A percentile compares a stretch with the other conserved stretches of the same genome.
Evolutionary conservation across 2,797 vertebrate genomes (phyloP).

Genomic region (Gallirallus australis): DNA sequence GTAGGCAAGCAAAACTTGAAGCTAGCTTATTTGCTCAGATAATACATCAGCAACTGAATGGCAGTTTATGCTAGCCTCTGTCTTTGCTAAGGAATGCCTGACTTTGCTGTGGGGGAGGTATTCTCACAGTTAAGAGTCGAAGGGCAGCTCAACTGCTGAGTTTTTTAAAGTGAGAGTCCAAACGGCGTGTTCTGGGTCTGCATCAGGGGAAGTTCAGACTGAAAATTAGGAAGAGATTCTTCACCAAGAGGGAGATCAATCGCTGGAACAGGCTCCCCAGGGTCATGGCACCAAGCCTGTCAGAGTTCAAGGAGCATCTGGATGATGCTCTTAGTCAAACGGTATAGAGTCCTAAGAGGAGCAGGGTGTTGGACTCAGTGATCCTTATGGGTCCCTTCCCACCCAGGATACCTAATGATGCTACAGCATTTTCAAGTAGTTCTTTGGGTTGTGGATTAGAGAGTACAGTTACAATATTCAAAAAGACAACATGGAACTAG

Average conservation of each 20-base stretch:
- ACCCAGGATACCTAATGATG: background rate
- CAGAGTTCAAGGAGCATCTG: background rate
- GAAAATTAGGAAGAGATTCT: background rate
- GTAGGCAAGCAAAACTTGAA: background rate
- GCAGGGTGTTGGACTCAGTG: background rate
- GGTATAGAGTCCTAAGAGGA: background rate
- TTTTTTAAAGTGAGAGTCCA: background rate
- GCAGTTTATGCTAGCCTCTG: background rate
- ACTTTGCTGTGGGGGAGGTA: background rate
- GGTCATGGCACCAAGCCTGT: background rate
- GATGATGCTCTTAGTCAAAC: background rate
- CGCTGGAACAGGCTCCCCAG: background rate
- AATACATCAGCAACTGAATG: background rate
- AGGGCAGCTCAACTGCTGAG: background rate
- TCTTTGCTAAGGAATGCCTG: background rate
- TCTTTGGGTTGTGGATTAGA: background rate
- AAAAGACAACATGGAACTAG: background rate
- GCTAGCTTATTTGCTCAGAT: background rate
- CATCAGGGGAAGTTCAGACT: background rate
- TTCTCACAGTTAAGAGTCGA: background rate
- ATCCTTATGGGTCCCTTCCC: background rate
- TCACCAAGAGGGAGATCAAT: background rate
- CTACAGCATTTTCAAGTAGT: background rate
- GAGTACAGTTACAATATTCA: background rate
- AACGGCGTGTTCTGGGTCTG: background rate